A percentile compares a stretch with the other conserved stretches of the same genome.
These are phyloP conservation scores for Dromas ardeola DNA, from an alignment of 2,113 vertebrate genomes.

Conservation along the genomic window DNA sequence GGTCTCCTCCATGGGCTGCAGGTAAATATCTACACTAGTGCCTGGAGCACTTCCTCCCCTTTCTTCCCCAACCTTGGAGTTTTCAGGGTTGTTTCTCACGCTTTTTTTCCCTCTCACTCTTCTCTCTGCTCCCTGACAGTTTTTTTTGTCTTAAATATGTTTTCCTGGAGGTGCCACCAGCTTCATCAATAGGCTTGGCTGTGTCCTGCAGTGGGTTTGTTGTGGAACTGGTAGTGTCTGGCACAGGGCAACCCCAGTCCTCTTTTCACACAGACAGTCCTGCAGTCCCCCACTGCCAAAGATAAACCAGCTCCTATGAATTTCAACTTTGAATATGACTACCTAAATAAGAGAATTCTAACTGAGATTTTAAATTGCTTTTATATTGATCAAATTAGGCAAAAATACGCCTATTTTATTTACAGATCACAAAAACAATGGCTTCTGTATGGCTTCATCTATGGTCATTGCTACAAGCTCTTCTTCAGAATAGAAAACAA, in stretches of 20 bases:
- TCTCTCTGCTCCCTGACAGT: neutral
- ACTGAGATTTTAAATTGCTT: neutral
- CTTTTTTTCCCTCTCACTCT: fast-evolving
- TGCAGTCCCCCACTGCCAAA: neutral
- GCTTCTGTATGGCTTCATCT: neutral
- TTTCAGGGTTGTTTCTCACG: neutral
- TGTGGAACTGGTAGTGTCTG: neutral
- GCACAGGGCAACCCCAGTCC: neutral
- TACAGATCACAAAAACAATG: neutral
- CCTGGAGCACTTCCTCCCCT: fast-evolving
- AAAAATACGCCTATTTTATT: neutral
- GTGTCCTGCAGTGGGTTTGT: neutral
- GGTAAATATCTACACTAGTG: neutral
- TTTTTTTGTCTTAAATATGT: neutral
- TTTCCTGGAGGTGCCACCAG: neutral
- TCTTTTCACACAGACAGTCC: neutral
- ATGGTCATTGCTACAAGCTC: neutral
- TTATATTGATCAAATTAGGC: neutral
- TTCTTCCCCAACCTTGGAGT: neutral
- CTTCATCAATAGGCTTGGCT: neutral
- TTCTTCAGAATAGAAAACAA: neutral
- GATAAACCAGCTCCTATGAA: neutral
- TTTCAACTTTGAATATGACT: neutral
- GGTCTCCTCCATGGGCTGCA: neutral
- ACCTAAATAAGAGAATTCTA: neutral